Conservation (phyloP, 2,113 vertebrate genomes). For the Serinus canaria region DNA sequence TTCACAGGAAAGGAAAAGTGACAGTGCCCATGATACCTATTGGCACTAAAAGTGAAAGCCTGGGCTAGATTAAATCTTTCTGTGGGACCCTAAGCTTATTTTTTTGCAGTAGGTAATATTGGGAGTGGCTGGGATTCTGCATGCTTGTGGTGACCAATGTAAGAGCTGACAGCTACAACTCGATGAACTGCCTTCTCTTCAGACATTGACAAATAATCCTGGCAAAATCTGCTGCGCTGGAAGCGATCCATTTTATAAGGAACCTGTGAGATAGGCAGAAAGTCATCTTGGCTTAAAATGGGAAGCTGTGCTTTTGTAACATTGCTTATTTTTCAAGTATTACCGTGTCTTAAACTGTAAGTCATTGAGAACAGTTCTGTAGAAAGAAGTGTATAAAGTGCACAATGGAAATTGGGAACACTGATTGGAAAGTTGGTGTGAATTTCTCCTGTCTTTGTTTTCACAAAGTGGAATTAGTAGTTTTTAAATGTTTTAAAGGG, state of each 20-base stretch:
- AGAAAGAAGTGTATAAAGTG: neutral
- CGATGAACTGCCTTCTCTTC: neutral
- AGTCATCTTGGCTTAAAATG: neutral
- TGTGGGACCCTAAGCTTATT: neutral
- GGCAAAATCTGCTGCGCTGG: neutral
- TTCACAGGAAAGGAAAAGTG: neutral
- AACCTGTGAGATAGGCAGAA: neutral
- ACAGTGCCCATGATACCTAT: neutral
- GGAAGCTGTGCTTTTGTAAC: neutral
- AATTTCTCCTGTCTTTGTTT: neutral
- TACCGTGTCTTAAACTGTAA: neutral
- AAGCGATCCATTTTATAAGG: neutral
- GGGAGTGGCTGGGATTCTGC: neutral
- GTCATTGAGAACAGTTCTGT: neutral
- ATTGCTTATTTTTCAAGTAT: neutral
- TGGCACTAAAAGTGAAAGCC: neutral
- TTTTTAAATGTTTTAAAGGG: neutral
- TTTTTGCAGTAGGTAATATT: slow-evolving; percentile 9
- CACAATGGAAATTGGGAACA: neutral
- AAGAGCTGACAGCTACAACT: neutral
- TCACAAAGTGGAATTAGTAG: neutral
- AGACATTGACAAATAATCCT: neutral
- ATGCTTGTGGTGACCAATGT: neutral
- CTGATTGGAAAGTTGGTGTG: neutral
- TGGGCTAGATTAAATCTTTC: neutral